Percentiles rank a stretch among this genome's conserved stretches.
phyloP scores from a whole-genome alignment of 1,140 invertebrate genomes.

The Chionoecetes opilio region DNA sequence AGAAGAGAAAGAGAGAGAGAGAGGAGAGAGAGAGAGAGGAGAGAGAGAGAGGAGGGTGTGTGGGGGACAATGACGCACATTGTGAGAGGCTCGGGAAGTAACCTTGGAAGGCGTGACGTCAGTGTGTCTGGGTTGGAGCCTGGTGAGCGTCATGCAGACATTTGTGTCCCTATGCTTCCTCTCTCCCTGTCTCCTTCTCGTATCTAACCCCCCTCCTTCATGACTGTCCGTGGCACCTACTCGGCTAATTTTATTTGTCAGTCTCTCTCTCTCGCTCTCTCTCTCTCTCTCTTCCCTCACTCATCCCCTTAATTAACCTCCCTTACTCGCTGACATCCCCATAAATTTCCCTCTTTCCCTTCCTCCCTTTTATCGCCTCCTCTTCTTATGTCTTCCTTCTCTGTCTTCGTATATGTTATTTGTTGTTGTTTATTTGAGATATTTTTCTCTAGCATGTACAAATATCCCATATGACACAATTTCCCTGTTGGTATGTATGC shows the following conservation, averaged over 20 bases:
- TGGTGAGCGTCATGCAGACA: slow-evolving; percentile 52
- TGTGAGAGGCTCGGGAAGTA: not conserved
- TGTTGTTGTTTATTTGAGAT: too few relatives aligned
- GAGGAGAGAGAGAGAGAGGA: slow-evolving; percentile 40
- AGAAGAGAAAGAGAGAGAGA: slow-evolving; percentile 40
- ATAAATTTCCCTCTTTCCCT: not conserved
- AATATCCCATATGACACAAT: too few relatives aligned
- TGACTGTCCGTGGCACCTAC: not conserved
- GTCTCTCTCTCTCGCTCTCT: slow-evolving; percentile 31
- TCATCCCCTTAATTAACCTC: not conserved
- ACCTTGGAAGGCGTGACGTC: slow-evolving; percentile 48
- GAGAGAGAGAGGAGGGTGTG: not conserved
- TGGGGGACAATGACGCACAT: slow-evolving; percentile 21
- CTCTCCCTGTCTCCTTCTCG: not conserved
- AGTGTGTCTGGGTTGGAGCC: slow-evolving; percentile 41
- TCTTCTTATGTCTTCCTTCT: not conserved
- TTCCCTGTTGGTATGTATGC: too few relatives aligned
- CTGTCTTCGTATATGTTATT: not conserved
- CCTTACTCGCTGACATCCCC: not conserved
- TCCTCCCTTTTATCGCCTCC: not conserved
- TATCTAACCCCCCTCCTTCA: not conserved
- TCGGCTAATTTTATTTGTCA: not conserved
- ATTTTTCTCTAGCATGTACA: too few relatives aligned
- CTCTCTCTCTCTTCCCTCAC: slow-evolving; percentile 43
- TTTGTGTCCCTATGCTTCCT: not conserved